Base-by-base conservation (phyloP, 2,888 invertebrate species). In the Drosophila buzzatii region DNA sequence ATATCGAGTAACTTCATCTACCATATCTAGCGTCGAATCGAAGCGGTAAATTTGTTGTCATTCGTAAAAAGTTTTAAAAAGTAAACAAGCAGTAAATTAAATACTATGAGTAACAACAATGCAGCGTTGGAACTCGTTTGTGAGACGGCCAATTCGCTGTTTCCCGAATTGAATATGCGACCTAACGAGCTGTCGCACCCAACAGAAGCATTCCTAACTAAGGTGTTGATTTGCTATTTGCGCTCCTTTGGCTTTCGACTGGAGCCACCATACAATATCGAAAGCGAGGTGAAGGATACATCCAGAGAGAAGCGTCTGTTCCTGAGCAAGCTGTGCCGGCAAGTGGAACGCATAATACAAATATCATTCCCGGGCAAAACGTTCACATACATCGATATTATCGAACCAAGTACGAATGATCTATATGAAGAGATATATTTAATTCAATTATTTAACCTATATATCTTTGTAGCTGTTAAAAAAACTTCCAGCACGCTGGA, bases 321-420 rank as follows among this genome's bases (percentile, higher is more conserved):
- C 59, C 68, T 92, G 0, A 70, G 86, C 39, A 86, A 84, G 12
- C 65, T 92, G 23, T 84, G 86, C 35, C 81, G 89, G 0, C 90
- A 91, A 71, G 90, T 91, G 7, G 91, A 92, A 58, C 81, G 85
- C 41, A 91, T 92, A n/a, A 45, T 92, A 31, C 91, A 91, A 62
- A 88, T 92, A 18, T 90, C 90, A 0, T 91, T 91, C 69, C 92
- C 92, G 16, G 74, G 78, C 5, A 90, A 89, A 65, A 79, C 81
- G 0, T 92, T 91, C 47, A 79, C 78, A 2, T 91, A 90, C 49
- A 82, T 85, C 37, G 92, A 92, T 41, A 71, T 92, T 3, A 77
- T 89, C 31, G 82, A 85, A 37, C 92, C 92, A 62, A 85, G 92
- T 92, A 77, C 5, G 59, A 9, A n/a, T 39, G 9, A 39, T 2